A percentile compares a stretch with the other conserved stretches of the same genome.
These are phyloP conservation scores for Argyresthia goedartella DNA, from an alignment of 2,888 invertebrate species.

Conservation along the genomic window DNA sequence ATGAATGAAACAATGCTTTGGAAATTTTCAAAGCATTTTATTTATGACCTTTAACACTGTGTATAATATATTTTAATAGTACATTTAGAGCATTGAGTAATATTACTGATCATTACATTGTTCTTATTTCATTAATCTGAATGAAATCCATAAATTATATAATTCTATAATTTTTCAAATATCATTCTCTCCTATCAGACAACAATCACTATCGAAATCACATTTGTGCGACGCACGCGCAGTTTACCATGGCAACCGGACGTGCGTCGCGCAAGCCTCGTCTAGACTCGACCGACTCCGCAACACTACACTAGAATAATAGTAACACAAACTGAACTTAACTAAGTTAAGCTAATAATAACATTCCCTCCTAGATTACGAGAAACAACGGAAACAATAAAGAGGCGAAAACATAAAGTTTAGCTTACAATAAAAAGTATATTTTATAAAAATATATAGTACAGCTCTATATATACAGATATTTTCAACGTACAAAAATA, in stretches of 20 bases:
- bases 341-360: neutral
- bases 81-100: slow-evolving; percentile 73
- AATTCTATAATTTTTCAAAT: slow-evolving; percentile 58
- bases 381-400: slow-evolving; percentile 22
- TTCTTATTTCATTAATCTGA: slow-evolving; percentile 65
- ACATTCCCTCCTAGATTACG: slow-evolving; percentile 25
- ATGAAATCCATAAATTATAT: slow-evolving; percentile 67
- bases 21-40: slow-evolving; percentile 72
- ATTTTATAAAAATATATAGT: slow-evolving; percentile 67
- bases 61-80: slow-evolving; percentile 73
- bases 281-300: slow-evolving; percentile 8
- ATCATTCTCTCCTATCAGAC: slow-evolving; percentile 64
- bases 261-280: slow-evolving; percentile 10
- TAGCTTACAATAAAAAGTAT: slow-evolving; percentile 50
- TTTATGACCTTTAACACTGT: slow-evolving; percentile 72
- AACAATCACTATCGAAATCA: slow-evolving; percentile 63
- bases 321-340: neutral
- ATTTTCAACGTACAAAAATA: slow-evolving; percentile 50
- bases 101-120: slow-evolving; percentile 72
- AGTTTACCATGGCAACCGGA: neutral
- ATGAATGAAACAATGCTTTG: slow-evolving; percentile 43
- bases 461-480: slow-evolving; percentile 58
- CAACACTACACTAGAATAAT: slow-evolving; percentile 22
- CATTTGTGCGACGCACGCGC: slow-evolving; percentile 18
- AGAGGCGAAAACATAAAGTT: slow-evolving; percentile 46